Base-by-base conservation (phyloP, 2,888 invertebrate species). In the Allolobophora icterica region DNA sequence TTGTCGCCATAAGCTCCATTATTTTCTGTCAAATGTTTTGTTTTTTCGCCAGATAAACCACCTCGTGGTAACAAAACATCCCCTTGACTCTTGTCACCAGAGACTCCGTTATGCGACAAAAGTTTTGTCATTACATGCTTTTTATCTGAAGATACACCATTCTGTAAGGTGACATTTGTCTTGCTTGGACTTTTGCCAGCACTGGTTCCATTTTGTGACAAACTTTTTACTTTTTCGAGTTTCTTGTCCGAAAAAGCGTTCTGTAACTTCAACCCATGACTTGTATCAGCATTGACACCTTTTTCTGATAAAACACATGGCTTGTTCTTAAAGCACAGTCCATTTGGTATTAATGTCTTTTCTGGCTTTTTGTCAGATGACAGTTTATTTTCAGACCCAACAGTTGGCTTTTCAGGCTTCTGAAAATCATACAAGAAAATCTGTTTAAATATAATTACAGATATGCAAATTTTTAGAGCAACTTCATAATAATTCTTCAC, bases 211-310 rank as follows among this genome's bases (percentile, higher is more conserved):
- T 71, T 71, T 71, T 71, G 30, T 4, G 71, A 4, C 71, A 13
- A 71, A n/a, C 71, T n/a, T n/a, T 71, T 71, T 71, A n/a, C 71
- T n/a, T 71, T 71, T n/a, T 71, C 71, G n/a, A 71, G 71, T n/a
- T 71, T 4, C 71, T 71, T 71, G 71, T 13, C 71, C 30, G n/a
- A 71, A 8, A n/a, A 71, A 71, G 30, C n/a, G 13, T n/a, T 71
- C 71, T 71, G 71, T 71, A 71, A n/a, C 8, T n/a, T 71, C 17
- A 71, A n/a, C 3, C 71, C 71, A 71, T 4, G n/a, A 30, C n/a
- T 71, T 71, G 30, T 30, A 71, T n/a, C 71, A n/a, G 71, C 71
- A 11, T 30, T 71, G 30, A n/a, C n/a, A 71, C 8, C 71, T n/a
- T 71, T 71, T n/a, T 71, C 71, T 8, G 71, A 71, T 71, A 71